These are phyloP conservation scores for Lycodopsis pacificus DNA, from an alignment of 2,797 vertebrate genomes.

Conservation along the genomic window DNA sequence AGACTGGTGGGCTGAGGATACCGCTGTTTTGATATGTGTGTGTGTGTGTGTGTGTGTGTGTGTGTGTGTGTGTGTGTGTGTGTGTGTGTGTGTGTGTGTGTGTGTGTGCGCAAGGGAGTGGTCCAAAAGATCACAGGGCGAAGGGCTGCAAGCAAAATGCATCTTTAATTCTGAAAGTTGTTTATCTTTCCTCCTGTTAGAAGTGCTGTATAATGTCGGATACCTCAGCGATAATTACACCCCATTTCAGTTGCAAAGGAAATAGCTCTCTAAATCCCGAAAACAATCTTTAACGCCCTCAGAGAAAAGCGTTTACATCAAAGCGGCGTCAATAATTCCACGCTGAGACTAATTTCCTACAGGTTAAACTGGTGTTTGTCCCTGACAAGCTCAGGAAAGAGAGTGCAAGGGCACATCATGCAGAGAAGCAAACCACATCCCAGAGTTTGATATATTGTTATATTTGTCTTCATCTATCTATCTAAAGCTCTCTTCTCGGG, in stretches of 20 bases:
- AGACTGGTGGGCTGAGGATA: conserved; percentile 38
- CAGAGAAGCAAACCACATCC: conserved; percentile 20
- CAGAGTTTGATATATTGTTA: conserved; percentile 7
- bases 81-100: not conserved
- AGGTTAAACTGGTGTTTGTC: conserved; percentile 65
- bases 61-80: conserved; percentile 1
- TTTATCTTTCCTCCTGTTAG: conserved; percentile 65
- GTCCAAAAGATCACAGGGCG: conserved; percentile 61
- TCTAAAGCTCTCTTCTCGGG: conserved; percentile 12
- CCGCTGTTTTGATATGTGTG: conserved; percentile 30
- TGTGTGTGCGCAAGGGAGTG: not conserved
- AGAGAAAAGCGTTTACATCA: conserved; percentile 67
- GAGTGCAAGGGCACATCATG: conserved; percentile 17
- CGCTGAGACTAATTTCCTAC: conserved; percentile 63
- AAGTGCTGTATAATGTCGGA: conserved; percentile 44
- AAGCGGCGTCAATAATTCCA: conserved; percentile 60
- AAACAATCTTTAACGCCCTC: conserved; percentile 65
- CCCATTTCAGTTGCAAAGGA: conserved; percentile 57
- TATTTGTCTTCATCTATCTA: conserved; percentile 24
- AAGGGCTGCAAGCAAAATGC: conserved; percentile 66
- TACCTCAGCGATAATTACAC: conserved; percentile 67
- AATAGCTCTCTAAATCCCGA: conserved; percentile 64
- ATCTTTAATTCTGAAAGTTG: conserved; percentile 73
- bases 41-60: not conserved
- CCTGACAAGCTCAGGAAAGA: conserved; percentile 28